Evolutionary conservation across 2,888 invertebrate genomes (phyloP), one percentile per base, ranked within the genome.

Genomic region (Athalia cordata): DNA sequence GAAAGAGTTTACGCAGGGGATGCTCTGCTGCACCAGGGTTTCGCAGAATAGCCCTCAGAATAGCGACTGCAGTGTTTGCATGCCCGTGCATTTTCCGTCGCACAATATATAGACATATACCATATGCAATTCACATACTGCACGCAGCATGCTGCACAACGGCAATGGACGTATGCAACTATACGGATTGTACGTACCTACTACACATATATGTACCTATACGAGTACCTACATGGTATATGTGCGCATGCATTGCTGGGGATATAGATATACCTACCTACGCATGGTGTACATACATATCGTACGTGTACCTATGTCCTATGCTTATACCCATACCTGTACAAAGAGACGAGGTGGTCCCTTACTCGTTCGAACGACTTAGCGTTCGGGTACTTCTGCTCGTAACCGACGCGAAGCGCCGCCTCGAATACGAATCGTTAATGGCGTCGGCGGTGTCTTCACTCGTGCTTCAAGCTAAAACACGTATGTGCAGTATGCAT

Each of bases 361-460:
- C 59, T 62, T 29, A 29, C 62, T 75, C 75, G 75, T 75, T 50
- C 75, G 75, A 75, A 75, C 64, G 62, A 64, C 75, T 75, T 75
- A 75, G 75, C 75, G 75, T 75, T 75, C 62, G 75, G 75, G 62
- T 75, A 75, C 75, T 64, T 75, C 75, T 61, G 75, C 75, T 75
- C 75, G 75, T 75, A 75, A 75, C 75, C 75, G 75, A 75, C 75
- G 75, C 75, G 75, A 52, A 64, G 50, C 75, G 64, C 50, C 75
- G 75, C 75, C 75, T 75, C 62, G 75, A 75, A 50, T 75, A 62
- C 75, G 75, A 75, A 75, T 75, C 62, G 75, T 75, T 75, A 75
- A 75, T 75, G 75, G 75, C 64, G 75, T 75, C 75, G 50, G 75
- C 62, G 50, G 75, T 75, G 64, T 75, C 75, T 75, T 75, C 62